Conservation (phyloP, 1,140 invertebrate genomes). For the Drosophila sp. region DNA sequence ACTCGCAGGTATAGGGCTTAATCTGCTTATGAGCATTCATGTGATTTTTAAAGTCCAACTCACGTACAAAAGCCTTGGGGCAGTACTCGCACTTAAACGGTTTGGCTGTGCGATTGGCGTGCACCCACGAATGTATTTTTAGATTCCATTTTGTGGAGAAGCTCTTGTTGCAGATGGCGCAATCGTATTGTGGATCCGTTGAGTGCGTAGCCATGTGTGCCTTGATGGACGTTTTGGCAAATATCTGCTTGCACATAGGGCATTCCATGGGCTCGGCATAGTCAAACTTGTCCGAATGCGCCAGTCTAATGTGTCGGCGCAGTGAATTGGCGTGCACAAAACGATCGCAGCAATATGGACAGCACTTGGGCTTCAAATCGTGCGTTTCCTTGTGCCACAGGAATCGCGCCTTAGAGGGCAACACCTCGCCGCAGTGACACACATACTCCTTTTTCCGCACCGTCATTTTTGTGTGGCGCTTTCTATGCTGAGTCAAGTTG, state of each 20-base stretch:
- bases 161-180: constrained; percentile 92
- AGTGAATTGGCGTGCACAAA: constrained; percentile 93
- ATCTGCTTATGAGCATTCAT: constrained; percentile 93
- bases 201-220: constrained; percentile 90
- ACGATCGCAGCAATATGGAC: constrained; percentile 92
- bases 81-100: constrained; percentile 94
- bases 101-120: constrained; percentile 91
- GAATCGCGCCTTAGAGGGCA: constrained; percentile 92
- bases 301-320: constrained; percentile 92
- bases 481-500: constrained; percentile 93
- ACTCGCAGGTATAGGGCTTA: constrained; percentile 94
- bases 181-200: constrained; percentile 90
- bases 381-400: constrained; percentile 94
- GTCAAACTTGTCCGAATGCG: constrained; percentile 91
- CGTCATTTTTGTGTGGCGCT: constrained; percentile 88
- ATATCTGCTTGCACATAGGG: constrained; percentile 91
- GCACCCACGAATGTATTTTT: constrained; percentile 95
- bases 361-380: constrained; percentile 92
- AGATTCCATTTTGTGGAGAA: constrained; percentile 96
- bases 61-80: constrained; percentile 92
- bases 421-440: constrained; percentile 92
- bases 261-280: constrained; percentile 91
- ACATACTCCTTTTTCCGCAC: constrained; percentile 92
- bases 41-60: constrained; percentile 92
- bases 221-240: constrained; percentile 91